phyloP scores from a whole-genome alignment of 2,888 invertebrate species.

The Scelioninae gen. 1 region DNA sequence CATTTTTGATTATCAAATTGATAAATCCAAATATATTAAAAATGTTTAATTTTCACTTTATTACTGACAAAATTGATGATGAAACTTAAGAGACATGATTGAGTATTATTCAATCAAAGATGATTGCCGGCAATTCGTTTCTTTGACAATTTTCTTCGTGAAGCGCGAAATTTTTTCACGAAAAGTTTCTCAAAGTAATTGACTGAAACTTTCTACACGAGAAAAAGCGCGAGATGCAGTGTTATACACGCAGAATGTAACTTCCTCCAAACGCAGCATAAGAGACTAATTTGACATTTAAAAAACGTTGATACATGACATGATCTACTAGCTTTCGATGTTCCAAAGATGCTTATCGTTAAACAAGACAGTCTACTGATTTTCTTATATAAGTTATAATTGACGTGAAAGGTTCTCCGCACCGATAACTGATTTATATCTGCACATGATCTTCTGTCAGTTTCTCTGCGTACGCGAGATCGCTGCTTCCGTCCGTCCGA shows the following conservation, averaged over 20 bases:
- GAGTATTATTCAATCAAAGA: neutral
- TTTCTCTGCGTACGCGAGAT: constrained; percentile 38
- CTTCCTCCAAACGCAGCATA: constrained; percentile 46
- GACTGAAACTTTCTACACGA: constrained; percentile 49
- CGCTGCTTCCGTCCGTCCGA: no score
- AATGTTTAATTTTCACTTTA: no score
- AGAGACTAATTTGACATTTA: constrained; percentile 62
- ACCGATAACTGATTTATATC: constrained; percentile 63
- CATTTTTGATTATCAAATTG: neutral
- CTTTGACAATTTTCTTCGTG: constrained; percentile 14
- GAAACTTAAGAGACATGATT: neutral
- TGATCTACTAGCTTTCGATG: constrained; percentile 63
- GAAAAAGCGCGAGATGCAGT: constrained; percentile 49
- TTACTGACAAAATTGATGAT: neutral
- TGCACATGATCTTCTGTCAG: constrained; percentile 56
- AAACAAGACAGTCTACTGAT: constrained; percentile 62
- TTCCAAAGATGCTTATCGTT: constrained; percentile 51
- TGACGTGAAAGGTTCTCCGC: constrained; percentile 64
- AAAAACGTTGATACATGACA: constrained; percentile 62
- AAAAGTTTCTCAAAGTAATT: constrained; percentile 39
- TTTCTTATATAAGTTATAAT: constrained; percentile 67
- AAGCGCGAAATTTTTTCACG: constrained; percentile 13
- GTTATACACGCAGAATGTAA: constrained; percentile 44
- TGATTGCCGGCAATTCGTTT: neutral
- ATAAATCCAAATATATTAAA: neutral